Conservation (phyloP, 2,797 vertebrate genomes). For the Fistularia tabacaria region DNA sequence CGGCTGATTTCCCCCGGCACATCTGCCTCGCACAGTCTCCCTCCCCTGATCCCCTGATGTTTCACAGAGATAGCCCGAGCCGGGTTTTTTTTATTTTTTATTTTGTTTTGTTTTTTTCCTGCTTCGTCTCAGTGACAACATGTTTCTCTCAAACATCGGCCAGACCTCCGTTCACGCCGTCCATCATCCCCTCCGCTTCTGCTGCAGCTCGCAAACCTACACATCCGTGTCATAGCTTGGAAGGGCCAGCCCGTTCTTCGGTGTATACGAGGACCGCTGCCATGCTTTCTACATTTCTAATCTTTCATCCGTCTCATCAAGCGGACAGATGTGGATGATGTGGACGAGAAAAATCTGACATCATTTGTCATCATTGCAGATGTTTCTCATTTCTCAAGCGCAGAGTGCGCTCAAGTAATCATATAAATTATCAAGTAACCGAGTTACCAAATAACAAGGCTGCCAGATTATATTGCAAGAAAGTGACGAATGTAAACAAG, state of each 20-base stretch:
- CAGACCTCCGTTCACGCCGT: slow-evolving; percentile 20
- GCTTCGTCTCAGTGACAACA: slow-evolving; percentile 9
- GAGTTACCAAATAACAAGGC: no score
- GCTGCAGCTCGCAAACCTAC: background rate
- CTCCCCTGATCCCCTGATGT: slow-evolving; percentile 10
- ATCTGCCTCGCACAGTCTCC: slow-evolving; percentile 36
- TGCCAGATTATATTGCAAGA: no score
- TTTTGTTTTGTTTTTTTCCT: slow-evolving; percentile 15
- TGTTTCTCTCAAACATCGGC: slow-evolving; percentile 16
- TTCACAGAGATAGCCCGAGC: slow-evolving; percentile 1
- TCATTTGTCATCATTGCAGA: no score
- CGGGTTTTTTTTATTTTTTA: slow-evolving; percentile 9
- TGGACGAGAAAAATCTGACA: background rate
- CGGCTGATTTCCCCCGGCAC: slow-evolving; percentile 34
- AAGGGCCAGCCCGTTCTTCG: background rate
- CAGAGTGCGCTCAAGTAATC: no score
- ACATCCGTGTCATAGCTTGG: no score
- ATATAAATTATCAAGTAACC: no score
- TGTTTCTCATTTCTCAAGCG: no score
- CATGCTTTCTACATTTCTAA: background rate
- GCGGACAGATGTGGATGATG: background rate
- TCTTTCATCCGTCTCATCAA: background rate
- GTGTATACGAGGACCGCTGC: background rate
- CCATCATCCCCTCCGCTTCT: slow-evolving; percentile 15
- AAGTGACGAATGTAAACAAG: no score